phyloP scores from a whole-genome alignment of 2,113 vertebrate species.

The Hoplias malabaricus region DNA sequence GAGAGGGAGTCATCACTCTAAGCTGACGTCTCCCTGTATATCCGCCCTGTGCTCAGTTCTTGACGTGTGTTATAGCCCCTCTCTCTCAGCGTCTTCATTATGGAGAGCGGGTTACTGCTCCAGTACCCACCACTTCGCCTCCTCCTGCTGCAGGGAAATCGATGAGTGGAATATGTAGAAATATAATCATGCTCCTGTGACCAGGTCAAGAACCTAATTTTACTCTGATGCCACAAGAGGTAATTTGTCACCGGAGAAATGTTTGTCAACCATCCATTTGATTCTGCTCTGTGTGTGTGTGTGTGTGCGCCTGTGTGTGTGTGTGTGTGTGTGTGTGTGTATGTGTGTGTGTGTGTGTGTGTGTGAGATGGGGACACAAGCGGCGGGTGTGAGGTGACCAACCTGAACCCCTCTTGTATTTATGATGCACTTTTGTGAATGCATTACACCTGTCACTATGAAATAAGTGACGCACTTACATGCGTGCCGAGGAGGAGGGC shows the following conservation, averaged over 20 bases:
- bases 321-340: slow-evolving; percentile 35
- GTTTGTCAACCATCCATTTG: slow-evolving; percentile 98
- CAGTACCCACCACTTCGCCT: slow-evolving; percentile 78
- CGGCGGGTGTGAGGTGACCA: slow-evolving; percentile 90
- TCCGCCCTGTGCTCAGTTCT: slow-evolving; percentile 63
- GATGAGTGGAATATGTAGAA: slow-evolving; percentile 93
- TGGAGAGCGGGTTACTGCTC: slow-evolving; percentile 81
- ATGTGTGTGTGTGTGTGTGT: neutral
- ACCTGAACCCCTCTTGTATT: slow-evolving; percentile 96
- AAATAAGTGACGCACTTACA: slow-evolving; percentile 99
- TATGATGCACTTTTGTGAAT: slow-evolving; percentile 99
- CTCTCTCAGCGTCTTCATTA: slow-evolving; percentile 86
- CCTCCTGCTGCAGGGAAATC: slow-evolving; percentile 91
- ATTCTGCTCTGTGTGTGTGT: slow-evolving; percentile 63
- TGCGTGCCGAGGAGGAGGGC: slow-evolving; percentile 82
- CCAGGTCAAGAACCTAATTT: slow-evolving; percentile 99
- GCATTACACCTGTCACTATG: slow-evolving; percentile 99
- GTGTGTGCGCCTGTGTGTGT: neutral
- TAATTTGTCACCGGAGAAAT: slow-evolving; percentile 97
- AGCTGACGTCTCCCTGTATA: slow-evolving; percentile 36
- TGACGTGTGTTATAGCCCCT: slow-evolving; percentile 94
- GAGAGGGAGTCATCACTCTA: slow-evolving; percentile 52
- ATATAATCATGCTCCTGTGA: slow-evolving; percentile 98
- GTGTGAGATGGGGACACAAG: slow-evolving; percentile 43
- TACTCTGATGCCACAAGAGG: slow-evolving; percentile 89